Percentiles rank a stretch among this genome's conserved stretches.
phyloP scores from a whole-genome alignment of 2,113 vertebrate species.

The Phalacrocorax pelagicus region DNA sequence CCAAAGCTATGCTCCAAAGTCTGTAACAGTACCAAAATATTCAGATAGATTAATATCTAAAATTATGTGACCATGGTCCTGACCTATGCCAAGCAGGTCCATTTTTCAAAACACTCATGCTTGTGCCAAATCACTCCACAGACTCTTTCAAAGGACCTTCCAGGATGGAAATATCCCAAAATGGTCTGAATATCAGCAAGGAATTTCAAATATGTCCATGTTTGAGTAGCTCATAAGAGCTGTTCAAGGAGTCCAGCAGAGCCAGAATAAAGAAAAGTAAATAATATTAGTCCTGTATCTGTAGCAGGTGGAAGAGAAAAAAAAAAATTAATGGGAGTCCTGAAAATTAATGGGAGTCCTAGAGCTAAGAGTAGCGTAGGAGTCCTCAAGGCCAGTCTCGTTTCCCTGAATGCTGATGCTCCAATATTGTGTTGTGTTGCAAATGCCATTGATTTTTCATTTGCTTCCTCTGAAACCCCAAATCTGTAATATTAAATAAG shows the following conservation, averaged over 20 bases:
- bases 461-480: slow-evolving; percentile 24
- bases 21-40: neutral
- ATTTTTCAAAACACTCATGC: neutral
- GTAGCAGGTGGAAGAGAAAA: neutral
- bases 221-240: neutral
- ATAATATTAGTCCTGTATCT: neutral
- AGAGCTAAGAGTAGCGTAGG: neutral
- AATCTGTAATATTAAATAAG: slow-evolving; percentile 42
- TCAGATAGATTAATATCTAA: neutral
- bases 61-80: neutral
- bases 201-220: neutral
- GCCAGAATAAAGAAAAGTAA: neutral
- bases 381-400: neutral
- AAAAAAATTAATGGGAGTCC: neutral
- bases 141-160: neutral
- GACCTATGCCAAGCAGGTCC: neutral
- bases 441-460: slow-evolving; percentile 51
- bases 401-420: neutral
- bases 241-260: neutral
- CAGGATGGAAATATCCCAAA: neutral
- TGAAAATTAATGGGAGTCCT: neutral
- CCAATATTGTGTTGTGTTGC: neutral
- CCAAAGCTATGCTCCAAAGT: neutral
- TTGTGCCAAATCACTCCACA: neutral
- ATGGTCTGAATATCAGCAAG: neutral